A percentile compares a stretch with the other conserved stretches of the same genome.
phyloP scores from a whole-genome alignment of 2,113 vertebrate genomes.

The Percopsis transmontana region DNA sequence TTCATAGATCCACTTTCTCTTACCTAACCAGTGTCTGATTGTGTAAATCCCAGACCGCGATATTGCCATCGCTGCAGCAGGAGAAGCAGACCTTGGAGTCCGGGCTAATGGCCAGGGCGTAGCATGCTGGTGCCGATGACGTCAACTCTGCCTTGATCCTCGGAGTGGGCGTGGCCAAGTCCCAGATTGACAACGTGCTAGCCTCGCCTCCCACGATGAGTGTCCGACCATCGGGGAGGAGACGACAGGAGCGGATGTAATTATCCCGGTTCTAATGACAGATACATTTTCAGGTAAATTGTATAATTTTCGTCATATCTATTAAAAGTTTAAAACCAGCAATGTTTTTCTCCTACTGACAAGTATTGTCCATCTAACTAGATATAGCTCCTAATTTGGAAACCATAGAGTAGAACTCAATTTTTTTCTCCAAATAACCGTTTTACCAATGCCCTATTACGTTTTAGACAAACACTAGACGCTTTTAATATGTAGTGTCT shows the following conservation, averaged over 20 bases:
- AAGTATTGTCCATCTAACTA: neutral
- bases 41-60: conserved; percentile 96
- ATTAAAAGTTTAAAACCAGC: neutral
- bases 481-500: too few species aligned
- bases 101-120: conserved; percentile 95
- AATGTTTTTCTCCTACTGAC: too few species aligned
- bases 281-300: neutral
- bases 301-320: neutral
- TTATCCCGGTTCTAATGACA: conserved; percentile 89
- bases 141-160: conserved; percentile 98
- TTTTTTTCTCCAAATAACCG: neutral
- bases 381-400: neutral
- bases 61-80: conserved; percentile 97
- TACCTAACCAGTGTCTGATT: conserved; percentile 97
- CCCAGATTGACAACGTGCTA: conserved; percentile 96
- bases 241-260: conserved; percentile 97
- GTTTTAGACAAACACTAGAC: too few species aligned
- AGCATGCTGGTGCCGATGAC: conserved; percentile 93
- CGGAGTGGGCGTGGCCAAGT: conserved; percentile 93
- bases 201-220: conserved; percentile 96
- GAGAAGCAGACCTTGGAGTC: conserved; percentile 99
- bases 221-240: conserved; percentile 93
- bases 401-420: neutral
- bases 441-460: too few species aligned
- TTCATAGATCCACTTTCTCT: conserved; percentile 28